Evolutionary conservation across 1,140 invertebrate genomes (phyloP), one percentile per base, ranked within the genome.

Genomic region (Saccostrea glomerata): DNA sequence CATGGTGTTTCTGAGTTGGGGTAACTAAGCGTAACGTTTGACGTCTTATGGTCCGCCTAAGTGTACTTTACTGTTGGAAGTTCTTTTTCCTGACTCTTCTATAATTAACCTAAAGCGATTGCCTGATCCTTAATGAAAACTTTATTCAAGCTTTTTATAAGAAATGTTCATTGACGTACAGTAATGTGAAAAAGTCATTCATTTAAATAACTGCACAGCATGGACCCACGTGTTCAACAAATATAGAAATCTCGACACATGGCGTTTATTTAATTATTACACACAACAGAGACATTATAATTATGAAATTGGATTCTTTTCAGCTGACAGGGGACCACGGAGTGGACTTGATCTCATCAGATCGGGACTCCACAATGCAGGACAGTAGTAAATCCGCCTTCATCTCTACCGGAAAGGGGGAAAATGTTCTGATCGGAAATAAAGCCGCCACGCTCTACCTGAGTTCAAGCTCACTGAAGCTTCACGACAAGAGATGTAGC

Each of bases 361-460:
- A 12, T 15, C 25, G 12, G 13, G 13, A 25, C 70, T 25, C 25
- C 70, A 77, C 25, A 25, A 77, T 77, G 70, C 23, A 77, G 70
- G 25, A 30, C 15, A 77, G 70, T 15, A 30, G 25, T 17, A 77
- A 77, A 77, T 17, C 70, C 11, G 70, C 70, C 70, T 77, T 77
- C 30, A 77, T 77, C 25, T 25, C 70, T 11, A 77, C 70, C 25
- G 70, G 70, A 40, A 77, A 30, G 25, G 30, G 55, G 23, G 83
- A 87, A 66, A 87, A 84, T 30, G 60, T 89, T 63, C 70, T 87
- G 82, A 89, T 89, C 12, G 89, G 89, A 86, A 89, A 66, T 20
- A 85, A 86, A 73, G 85, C 56, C 66, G 86, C 89, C 30, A 86
- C 89, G 6, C 82, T 89, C n/a, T 89, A 87, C 85, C 56, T 89